These are phyloP conservation scores for Gymnoscopelus microlampas DNA, from an alignment of 2,797 vertebrate genomes.

Conservation along the genomic window DNA sequence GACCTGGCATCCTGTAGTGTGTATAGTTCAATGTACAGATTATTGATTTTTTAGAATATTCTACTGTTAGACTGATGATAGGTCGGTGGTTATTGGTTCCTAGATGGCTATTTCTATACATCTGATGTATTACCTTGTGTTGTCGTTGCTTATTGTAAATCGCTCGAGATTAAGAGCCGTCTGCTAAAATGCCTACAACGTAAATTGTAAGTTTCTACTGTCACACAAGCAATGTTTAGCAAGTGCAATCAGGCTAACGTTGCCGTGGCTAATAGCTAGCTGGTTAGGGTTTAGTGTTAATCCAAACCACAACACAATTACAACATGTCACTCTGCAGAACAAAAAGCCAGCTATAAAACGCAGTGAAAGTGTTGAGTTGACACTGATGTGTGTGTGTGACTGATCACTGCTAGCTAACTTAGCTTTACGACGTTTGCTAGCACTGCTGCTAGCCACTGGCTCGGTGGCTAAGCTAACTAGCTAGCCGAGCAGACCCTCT, in stretches of 20 bases:
- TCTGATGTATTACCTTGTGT: too few species aligned
- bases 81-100: too few species aligned
- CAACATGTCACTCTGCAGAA: conserved; percentile 25
- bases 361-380: background rate
- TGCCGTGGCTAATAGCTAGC: conserved; percentile 60
- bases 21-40: too few species aligned
- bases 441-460: conserved; percentile 32
- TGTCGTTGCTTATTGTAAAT: too few species aligned
- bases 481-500: conserved; percentile 54
- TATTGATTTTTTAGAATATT: too few species aligned
- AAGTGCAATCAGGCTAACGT: background rate
- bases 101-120: too few species aligned
- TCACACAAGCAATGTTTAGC: background rate
- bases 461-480: conserved; percentile 4
- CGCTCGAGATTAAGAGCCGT: too few species aligned
- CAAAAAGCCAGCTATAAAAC: background rate
- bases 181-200: too few species aligned
- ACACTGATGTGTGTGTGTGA: background rate
- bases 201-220: too few species aligned
- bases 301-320: background rate
- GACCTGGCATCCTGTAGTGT: too few species aligned
- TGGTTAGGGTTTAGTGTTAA: conserved; percentile 27
- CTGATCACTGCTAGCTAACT: conserved; percentile 3
- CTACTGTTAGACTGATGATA: too few species aligned
- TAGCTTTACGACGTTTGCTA: conserved; percentile 59